Evolutionary conservation across 23 tunicate species (phyloP).

Genomic region (Ciona savignyi): DNA sequence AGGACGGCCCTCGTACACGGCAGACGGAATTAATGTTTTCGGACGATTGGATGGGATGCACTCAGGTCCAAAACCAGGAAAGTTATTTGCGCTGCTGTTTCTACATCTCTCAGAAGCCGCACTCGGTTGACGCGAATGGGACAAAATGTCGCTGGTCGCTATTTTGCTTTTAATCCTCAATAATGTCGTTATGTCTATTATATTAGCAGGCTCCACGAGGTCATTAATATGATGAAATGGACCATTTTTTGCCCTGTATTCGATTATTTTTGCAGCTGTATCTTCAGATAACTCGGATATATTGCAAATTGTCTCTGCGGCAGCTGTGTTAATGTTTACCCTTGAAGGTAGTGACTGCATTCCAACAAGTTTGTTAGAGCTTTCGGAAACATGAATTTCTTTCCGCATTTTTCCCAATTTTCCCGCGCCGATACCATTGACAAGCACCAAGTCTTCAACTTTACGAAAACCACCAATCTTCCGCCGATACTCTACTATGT

Average conservation of each 20-base stretch:
- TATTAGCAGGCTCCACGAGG: constrained; percentile 35
- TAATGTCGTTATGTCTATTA: constrained; percentile 23
- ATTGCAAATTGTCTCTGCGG: constrained; percentile 1
- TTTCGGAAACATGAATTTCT: constrained; percentile 36
- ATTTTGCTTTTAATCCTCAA: constrained; percentile 20
- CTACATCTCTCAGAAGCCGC: not conserved
- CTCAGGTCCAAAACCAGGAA: constrained; percentile 23
- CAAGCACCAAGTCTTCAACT: constrained; percentile 44
- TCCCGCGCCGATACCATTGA: constrained; percentile 36
- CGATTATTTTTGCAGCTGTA: constrained; percentile 16
- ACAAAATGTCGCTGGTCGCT: not conserved
- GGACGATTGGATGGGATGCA: constrained; percentile 10
- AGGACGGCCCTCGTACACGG: constrained; percentile 2
- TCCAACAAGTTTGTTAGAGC: not conserved
- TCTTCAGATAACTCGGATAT: constrained; percentile 22
- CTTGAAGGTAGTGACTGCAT: not conserved
- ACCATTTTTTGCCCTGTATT: constrained; percentile 20
- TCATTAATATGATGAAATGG: constrained; percentile 39
- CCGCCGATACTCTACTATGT: constrained; percentile 37
- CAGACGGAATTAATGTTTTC: not conserved
- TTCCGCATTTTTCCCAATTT: constrained; percentile 23
- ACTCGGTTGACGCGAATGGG: constrained; percentile 24
- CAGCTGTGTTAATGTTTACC: constrained; percentile 25
- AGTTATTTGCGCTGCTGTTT: not conserved
- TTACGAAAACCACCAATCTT: constrained; percentile 21